phyloP scores from a whole-genome alignment of 2,113 vertebrate species.

The Mionectes macconnelli region DNA sequence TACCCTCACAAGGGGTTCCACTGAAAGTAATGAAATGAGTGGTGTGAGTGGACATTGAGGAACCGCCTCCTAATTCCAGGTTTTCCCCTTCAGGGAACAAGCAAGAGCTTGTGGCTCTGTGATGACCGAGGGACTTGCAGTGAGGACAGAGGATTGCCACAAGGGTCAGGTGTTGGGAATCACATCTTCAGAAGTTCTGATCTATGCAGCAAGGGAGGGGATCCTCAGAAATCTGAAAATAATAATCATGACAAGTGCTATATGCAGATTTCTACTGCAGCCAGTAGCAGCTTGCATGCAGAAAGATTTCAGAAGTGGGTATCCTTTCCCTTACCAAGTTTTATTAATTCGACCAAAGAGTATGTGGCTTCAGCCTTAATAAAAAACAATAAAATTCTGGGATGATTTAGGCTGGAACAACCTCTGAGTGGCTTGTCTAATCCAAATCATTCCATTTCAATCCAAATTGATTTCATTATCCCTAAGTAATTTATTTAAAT shows the following conservation, averaged over 20 bases:
- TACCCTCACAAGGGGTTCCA: not conserved
- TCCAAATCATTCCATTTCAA: conserved; percentile 34
- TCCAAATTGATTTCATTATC: conserved; percentile 54
- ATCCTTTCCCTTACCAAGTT: not conserved
- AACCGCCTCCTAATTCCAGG: not conserved
- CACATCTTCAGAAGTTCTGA: not conserved
- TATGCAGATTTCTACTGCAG: not conserved
- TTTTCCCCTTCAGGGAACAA: not conserved
- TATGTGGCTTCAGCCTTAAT: conserved; percentile 12
- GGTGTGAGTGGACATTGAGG: not conserved
- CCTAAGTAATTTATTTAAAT: conserved; percentile 30
- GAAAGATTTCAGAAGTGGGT: not conserved
- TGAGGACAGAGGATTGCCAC: not conserved
- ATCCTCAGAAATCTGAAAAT: not conserved
- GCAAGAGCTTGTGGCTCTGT: not conserved
- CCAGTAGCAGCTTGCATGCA: not conserved
- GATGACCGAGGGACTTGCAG: not conserved
- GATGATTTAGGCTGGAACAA: conserved; percentile 44
- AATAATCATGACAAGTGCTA: not conserved
- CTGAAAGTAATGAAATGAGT: not conserved
- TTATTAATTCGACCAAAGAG: not conserved
- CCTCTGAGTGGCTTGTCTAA: conserved; percentile 29
- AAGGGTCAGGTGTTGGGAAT: not conserved
- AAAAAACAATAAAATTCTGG: conserved; percentile 14
- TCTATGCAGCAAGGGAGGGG: not conserved